These are phyloP conservation scores for Drosophila bocki DNA, from an alignment of 1,140 invertebrate genomes.

Conservation along the genomic window DNA sequence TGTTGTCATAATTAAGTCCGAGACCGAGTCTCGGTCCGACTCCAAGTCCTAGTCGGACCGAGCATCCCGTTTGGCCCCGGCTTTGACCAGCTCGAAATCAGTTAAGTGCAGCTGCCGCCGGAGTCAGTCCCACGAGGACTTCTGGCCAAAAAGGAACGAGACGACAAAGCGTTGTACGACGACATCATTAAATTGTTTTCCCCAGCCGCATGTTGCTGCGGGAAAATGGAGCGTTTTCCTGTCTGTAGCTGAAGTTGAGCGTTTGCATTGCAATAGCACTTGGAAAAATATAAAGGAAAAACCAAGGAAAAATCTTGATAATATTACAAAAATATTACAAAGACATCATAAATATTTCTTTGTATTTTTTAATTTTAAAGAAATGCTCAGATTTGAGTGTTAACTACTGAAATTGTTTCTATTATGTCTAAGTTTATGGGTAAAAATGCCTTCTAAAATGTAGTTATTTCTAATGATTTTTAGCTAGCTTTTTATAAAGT, in stretches of 20 bases:
- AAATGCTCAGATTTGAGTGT: neutral
- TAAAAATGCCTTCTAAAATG: too few relatives aligned
- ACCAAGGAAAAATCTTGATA: neutral
- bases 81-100: slow-evolving; percentile 44
- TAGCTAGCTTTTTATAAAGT: neutral
- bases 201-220: slow-evolving; percentile 61
- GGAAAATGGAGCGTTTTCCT: slow-evolving; percentile 21
- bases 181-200: slow-evolving; percentile 82
- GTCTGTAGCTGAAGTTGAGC: slow-evolving; percentile 12
- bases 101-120: slow-evolving; percentile 50
- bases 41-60: slow-evolving; percentile 5
- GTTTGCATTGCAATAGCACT: slow-evolving; percentile 9
- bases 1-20: slow-evolving; percentile 53
- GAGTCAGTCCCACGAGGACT: slow-evolving; percentile 14
- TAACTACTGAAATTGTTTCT: neutral
- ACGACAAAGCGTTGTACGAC: slow-evolving; percentile 59
- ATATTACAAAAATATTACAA: neutral
- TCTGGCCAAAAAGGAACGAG: slow-evolving; percentile 18
- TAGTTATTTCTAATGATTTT: neutral
- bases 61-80: slow-evolving; percentile 12
- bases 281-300: neutral
- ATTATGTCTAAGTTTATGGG: neutral
- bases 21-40: slow-evolving; percentile 1
- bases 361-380: neutral
- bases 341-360: too few relatives aligned